Percentiles rank a stretch among this genome's conserved stretches.
Evolutionary conservation across 2,113 vertebrate species (phyloP).

Genomic region (Isurus oxyrinchus): DNA sequence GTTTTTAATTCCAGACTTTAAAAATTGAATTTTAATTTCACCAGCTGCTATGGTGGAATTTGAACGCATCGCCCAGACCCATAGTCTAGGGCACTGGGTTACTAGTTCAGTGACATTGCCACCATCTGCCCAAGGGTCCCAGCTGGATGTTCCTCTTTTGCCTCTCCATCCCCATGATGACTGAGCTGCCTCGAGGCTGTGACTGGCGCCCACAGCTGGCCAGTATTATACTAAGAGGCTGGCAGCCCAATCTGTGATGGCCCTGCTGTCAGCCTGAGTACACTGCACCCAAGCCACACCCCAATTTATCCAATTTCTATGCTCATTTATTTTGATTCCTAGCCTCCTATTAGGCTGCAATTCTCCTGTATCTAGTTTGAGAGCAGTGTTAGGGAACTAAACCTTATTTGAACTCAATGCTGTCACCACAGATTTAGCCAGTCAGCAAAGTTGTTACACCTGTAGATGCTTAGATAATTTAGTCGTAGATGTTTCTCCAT

Average conservation of each 20-base stretch:
- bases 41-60: no score
- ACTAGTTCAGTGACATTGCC: no score
- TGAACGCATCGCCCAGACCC: no score
- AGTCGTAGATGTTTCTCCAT: not conserved
- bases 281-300: not conserved
- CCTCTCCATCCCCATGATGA: not conserved
- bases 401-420: not conserved
- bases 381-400: not conserved
- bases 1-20: no score
- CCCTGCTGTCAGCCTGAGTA: not conserved
- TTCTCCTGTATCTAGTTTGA: not conserved
- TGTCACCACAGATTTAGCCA: not conserved
- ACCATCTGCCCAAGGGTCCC: no score
- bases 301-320: not conserved
- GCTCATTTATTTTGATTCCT: not conserved
- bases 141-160: no score
- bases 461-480: not conserved
- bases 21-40: no score
- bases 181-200: not conserved
- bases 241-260: not conserved
- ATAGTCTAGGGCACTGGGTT: no score
- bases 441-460: not conserved
- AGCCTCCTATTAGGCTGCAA: not conserved
- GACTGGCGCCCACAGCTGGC: not conserved
- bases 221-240: not conserved